phyloP scores from a whole-genome alignment of 2,113 vertebrate genomes.

The Tyrannus savana region DNA sequence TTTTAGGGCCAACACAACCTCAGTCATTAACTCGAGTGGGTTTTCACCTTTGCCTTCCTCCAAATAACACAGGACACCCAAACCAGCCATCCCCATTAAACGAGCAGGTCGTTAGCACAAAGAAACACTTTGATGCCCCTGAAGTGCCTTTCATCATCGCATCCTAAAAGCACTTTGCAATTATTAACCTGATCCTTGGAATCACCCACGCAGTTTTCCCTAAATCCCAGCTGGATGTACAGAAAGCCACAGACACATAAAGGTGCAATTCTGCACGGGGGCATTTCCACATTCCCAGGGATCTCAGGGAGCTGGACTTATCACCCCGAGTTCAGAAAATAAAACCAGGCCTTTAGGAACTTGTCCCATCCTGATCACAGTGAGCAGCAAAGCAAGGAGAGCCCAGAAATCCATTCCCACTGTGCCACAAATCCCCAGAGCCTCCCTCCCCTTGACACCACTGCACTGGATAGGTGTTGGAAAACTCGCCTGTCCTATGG shows the following conservation, averaged over 20 bases:
- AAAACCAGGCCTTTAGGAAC: background rate
- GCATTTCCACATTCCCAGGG: fast-evolving
- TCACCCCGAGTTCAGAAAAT: background rate
- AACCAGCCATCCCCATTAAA: background rate
- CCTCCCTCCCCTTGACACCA: background rate
- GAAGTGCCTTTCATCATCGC: constrained; percentile 72
- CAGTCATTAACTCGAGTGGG: background rate
- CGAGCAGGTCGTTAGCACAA: background rate
- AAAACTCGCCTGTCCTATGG: background rate
- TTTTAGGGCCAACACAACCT: background rate
- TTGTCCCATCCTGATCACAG: background rate
- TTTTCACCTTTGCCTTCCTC: background rate
- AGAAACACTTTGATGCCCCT: background rate
- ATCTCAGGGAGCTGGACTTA: background rate
- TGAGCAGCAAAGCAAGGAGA: background rate
- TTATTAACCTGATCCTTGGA: background rate
- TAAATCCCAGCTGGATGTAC: background rate
- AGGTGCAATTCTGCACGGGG: background rate
- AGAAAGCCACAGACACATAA: background rate
- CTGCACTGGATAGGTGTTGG: background rate
- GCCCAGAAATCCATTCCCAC: background rate
- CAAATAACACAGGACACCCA: background rate
- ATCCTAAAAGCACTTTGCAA: constrained; percentile 40
- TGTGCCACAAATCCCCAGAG: background rate
- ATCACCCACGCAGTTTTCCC: background rate